A percentile compares a stretch with the other conserved stretches of the same genome.
Conservation (phyloP, 2,888 invertebrate genomes). For the Brachycybe producta region DNA sequence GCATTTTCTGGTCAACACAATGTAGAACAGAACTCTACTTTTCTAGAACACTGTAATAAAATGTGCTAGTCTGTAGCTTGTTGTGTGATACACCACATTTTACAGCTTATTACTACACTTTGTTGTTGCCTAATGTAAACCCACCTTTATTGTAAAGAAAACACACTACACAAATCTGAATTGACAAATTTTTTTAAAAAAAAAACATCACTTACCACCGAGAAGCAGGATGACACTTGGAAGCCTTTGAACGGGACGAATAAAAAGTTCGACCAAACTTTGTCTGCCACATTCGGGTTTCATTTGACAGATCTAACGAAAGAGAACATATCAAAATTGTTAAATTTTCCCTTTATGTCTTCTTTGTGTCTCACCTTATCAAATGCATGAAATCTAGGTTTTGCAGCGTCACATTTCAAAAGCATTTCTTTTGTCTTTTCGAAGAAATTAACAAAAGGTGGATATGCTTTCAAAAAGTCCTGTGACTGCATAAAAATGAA, state of each 20-base stretch:
- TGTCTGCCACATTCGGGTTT: conserved; percentile 93
- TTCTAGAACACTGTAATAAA: no score
- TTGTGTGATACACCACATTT: no score
- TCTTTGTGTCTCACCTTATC: conserved; percentile 72
- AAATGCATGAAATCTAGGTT: conserved; percentile 95
- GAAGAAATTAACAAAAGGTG: conserved; percentile 95
- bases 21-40: no score
- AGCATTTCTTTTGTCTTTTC: conserved; percentile 93
- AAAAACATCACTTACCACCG: conserved; percentile 50
- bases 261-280: conserved; percentile 86
- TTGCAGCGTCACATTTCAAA: conserved; percentile 74
- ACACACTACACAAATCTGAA: background rate
- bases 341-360: background rate
- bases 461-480: conserved; percentile 84
- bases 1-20: no score
- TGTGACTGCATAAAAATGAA: conserved; percentile 48
- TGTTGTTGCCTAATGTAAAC: no score
- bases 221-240: conserved; percentile 90
- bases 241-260: conserved; percentile 92
- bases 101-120: no score
- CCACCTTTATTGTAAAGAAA: no score
- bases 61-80: no score
- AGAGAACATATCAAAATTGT: background rate
- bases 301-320: conserved; percentile 34
- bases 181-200: background rate